Conservation (phyloP, 2,888 invertebrate species). For the Notodonta ziczac region DNA sequence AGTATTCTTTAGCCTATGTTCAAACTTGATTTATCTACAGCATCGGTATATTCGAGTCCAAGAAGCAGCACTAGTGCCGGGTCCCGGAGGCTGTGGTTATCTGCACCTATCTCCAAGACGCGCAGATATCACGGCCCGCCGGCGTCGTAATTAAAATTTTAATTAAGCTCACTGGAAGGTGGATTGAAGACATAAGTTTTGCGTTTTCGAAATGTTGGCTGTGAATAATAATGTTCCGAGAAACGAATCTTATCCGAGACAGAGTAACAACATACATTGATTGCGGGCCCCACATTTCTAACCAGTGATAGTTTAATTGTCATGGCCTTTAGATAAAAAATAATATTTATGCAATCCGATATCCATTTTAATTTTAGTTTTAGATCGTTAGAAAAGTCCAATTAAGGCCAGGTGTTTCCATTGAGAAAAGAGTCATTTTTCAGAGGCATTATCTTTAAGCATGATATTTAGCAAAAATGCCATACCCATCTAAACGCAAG, state of each 20-base stretch:
- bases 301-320: too few relatives aligned
- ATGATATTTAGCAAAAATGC: too few relatives aligned
- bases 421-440: too few relatives aligned
- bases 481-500: too few relatives aligned
- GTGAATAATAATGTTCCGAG: neutral
- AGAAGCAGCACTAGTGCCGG: neutral
- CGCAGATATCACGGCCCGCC: neutral
- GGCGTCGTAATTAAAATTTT: slow-evolving; percentile 3
- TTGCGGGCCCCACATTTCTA: too few relatives aligned
- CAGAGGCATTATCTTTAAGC: too few relatives aligned
- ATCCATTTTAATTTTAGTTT: too few relatives aligned
- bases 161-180: slow-evolving; percentile 1
- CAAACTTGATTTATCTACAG: neutral
- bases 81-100: slow-evolving; percentile 3
- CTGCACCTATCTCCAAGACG: slow-evolving; percentile 3
- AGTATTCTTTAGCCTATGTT: neutral
- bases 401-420: too few relatives aligned
- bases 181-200: slow-evolving; percentile 2
- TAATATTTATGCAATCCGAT: too few relatives aligned
- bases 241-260: neutral
- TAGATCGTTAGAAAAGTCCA: too few relatives aligned
- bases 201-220: neutral
- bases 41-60: neutral
- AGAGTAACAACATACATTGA: too few relatives aligned
- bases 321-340: too few relatives aligned